Conservation (phyloP, 35 echinoderm and acorn worm genomes). For the Acanthaster planci region DNA sequence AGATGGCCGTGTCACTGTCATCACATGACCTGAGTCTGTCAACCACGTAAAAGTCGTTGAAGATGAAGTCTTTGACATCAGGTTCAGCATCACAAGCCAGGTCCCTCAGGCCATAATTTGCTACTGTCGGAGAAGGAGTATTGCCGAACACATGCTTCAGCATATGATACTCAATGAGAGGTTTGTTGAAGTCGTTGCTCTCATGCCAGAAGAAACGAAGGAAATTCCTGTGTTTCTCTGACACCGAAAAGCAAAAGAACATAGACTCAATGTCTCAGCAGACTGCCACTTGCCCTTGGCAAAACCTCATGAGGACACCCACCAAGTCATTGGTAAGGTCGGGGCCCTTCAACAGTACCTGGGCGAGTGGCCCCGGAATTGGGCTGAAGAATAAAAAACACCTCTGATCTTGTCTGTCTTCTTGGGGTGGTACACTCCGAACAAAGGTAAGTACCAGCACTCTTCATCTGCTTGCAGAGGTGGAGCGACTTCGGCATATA, state of each 20-base stretch:
- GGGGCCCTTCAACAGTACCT: conserved; percentile 59
- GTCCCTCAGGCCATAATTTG: conserved; percentile 13
- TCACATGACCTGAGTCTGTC: conserved; percentile 49
- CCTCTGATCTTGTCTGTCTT: conserved; percentile 34
- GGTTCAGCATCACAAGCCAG: conserved; percentile 8
- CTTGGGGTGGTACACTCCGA: conserved; percentile 24
- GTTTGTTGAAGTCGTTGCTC: conserved; percentile 27
- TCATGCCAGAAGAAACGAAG: conserved; percentile 26
- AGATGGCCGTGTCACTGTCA: neutral
- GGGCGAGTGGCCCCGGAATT: conserved; percentile 20
- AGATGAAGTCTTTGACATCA: conserved; percentile 12
- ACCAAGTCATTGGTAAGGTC: conserved; percentile 54
- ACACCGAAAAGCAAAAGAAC: conserved; percentile 46
- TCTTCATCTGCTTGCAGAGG: neutral
- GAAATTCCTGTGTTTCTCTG: neutral
- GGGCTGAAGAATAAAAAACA: conserved; percentile 26
- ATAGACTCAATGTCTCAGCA: conserved; percentile 60
- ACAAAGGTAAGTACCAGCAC: conserved; percentile 40
- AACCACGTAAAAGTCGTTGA: conserved; percentile 63
- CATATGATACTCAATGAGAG: conserved; percentile 53
- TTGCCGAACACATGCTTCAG: conserved; percentile 62
- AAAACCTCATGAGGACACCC: conserved; percentile 51
- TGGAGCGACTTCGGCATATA: neutral
- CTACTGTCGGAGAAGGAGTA: conserved; percentile 37
- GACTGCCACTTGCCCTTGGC: conserved; percentile 39